A percentile compares a stretch with the other conserved stretches of the same genome.
These are phyloP conservation scores for Lamellibrachia columna DNA, from an alignment of 2,888 invertebrate genomes.

Conservation along the genomic window DNA sequence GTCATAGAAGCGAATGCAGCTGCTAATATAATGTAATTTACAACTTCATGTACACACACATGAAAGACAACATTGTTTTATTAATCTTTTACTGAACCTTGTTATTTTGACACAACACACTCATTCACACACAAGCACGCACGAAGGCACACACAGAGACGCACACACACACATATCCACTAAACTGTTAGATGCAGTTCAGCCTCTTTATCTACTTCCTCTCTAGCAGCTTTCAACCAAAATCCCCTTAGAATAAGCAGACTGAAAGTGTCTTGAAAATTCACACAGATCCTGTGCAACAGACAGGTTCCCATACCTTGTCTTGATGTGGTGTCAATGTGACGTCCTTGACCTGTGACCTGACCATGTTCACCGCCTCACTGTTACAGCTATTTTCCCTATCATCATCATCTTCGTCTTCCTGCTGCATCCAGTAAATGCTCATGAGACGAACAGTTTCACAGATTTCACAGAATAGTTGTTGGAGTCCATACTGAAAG, in stretches of 20 bases:
- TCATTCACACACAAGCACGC: no score
- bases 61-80: no score
- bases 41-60: neutral
- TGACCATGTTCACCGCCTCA: constrained; percentile 33
- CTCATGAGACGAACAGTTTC: neutral
- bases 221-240: neutral
- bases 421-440: constrained; percentile 7
- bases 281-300: neutral
- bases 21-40: neutral
- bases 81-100: no score
- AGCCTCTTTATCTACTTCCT: neutral
- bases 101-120: no score
- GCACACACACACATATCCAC: neutral
- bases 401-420: constrained; percentile 39
- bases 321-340: constrained; percentile 45
- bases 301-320: constrained; percentile 27
- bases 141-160: neutral
- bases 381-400: constrained; percentile 49
- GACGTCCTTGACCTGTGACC: constrained; percentile 48
- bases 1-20: neutral
- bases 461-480: no score
- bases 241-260: neutral
- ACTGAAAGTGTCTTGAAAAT: neutral
- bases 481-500: no score
- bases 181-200: no score